Base-by-base conservation (phyloP, 2,797 vertebrate genomes). In the Calcarius lapponicus region DNA sequence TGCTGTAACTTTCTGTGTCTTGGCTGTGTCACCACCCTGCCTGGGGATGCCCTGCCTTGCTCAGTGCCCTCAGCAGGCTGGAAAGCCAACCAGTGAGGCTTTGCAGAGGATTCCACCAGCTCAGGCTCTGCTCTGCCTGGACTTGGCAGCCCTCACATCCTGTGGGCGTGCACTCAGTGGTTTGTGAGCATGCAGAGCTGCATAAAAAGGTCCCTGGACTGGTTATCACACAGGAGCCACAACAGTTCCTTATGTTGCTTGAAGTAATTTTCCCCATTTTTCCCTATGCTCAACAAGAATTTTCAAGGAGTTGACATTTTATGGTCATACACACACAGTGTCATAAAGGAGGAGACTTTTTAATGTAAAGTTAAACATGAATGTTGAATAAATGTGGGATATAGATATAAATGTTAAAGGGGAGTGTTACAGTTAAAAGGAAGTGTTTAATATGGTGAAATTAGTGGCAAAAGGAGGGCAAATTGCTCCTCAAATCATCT, bases 1-100 rank as follows among this genome's bases (percentile, higher is more conserved):
- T 0, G 0, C 5, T 11, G 36, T 12, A 8, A 2, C 38, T 74
- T 20, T 13, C 58, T 12, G 31, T 12, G 5, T 8, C 36, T 72
- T 36, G 6, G 6, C 22, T 22, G 3, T 56, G 80, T 74, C 53
- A 6, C 58, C 16, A 6, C 12, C 56, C 71, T 73, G 62, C 66
- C 42, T 58, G 51, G 57, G 58, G 47, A 11, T 56, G 53, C 42
- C 57, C 50, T 71, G 78, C 45, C 74, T n/a, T 29, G 5, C 42
- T 34, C 25, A 34, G 67, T 25, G 19, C 82, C 75, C 83, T 72
- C 58, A 47, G 76, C 48, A 69, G 3, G 3, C 56, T 67, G 32
- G 18, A 58, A 47, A 58, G 16, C 29, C 86, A 90, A 65, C 13
- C 21, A 53, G 42, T 5, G 58, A 40, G 56, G 38, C 64, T 90